Evolutionary conservation across 2,888 invertebrate species (phyloP).

Genomic region (Acleris laterana): DNA sequence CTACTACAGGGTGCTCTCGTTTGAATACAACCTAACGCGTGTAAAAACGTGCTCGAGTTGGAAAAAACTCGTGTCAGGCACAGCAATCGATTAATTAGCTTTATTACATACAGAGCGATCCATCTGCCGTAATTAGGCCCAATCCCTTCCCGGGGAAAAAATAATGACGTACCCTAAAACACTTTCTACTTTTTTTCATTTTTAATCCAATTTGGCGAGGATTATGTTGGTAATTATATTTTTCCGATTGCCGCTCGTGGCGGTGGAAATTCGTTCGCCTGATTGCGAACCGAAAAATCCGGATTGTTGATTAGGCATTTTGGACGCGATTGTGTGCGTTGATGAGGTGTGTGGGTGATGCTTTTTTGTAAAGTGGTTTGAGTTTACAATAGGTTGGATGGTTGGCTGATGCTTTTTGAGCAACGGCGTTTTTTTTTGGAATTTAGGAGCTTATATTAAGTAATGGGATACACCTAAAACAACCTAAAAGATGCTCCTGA

Average conservation of each 20-base stretch:
- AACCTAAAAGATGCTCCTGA: no score
- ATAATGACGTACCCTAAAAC: conserved; percentile 84
- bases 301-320: conserved; percentile 77
- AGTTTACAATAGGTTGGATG: not conserved
- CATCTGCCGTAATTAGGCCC: conserved; percentile 82
- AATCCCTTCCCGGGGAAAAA: conserved; percentile 79
- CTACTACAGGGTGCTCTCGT: not conserved
- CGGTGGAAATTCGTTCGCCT: conserved; percentile 72
- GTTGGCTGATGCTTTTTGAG: no score
- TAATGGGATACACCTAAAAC: no score
- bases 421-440: no score
- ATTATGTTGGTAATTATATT: conserved; percentile 85
- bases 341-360: conserved; percentile 3
- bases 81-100: conserved; percentile 81
- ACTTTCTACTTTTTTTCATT: conserved; percentile 81
- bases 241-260: conserved; percentile 79
- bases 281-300: conserved; percentile 76
- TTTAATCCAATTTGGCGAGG: conserved; percentile 85
- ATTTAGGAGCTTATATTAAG: no score
- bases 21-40: not conserved
- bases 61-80: conserved; percentile 58
- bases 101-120: conserved; percentile 79
- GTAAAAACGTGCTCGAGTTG: conserved; percentile 26
- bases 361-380: conserved; percentile 27
- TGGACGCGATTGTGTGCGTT: conserved; percentile 58